Conservation (phyloP, 2,113 vertebrate genomes). For the Datnioides undecimradiatus region DNA sequence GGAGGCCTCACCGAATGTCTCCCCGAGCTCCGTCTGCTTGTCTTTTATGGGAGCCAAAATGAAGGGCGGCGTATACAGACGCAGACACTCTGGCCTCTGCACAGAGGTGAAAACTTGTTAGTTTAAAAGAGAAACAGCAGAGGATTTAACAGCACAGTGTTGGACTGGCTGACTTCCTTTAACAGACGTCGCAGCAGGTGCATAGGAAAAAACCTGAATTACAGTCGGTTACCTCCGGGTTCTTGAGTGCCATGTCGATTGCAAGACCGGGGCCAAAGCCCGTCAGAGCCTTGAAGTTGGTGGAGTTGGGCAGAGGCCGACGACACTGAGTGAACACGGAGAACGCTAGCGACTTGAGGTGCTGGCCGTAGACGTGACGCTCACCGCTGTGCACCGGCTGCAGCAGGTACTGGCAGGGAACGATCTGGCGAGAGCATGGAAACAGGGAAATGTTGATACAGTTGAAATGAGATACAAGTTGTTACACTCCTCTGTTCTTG, state of each 20-base stretch:
- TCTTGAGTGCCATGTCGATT: slow-evolving; percentile 95
- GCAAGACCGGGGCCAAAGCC: slow-evolving; percentile 97
- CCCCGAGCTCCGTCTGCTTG: slow-evolving; percentile 97
- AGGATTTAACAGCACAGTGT: neutral
- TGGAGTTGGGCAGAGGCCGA: slow-evolving; percentile 93
- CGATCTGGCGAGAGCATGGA: slow-evolving; percentile 84
- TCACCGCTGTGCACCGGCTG: slow-evolving; percentile 96
- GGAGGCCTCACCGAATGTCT: slow-evolving; percentile 96
- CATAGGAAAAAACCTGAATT: rapidly evolving
- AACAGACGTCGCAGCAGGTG: neutral
- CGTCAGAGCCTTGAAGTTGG: slow-evolving; percentile 97
- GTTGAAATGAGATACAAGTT: no score
- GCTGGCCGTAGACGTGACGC: slow-evolving; percentile 94
- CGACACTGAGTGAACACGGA: slow-evolving; percentile 97
- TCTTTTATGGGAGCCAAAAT: slow-evolving; percentile 98
- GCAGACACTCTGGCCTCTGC: slow-evolving; percentile 94
- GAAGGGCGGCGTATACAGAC: slow-evolving; percentile 96
- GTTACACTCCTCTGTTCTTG: neutral
- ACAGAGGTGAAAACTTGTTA: slow-evolving; percentile 10
- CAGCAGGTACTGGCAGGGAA: slow-evolving; percentile 96
- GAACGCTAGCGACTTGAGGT: slow-evolving; percentile 98
- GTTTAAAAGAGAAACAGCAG: no score
- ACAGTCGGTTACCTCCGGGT: slow-evolving; percentile 87
- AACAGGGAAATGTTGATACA: neutral
- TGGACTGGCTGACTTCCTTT: neutral